These are phyloP conservation scores for Eupithecia exiguata DNA, from an alignment of 2,888 invertebrate species.

Conservation along the genomic window DNA sequence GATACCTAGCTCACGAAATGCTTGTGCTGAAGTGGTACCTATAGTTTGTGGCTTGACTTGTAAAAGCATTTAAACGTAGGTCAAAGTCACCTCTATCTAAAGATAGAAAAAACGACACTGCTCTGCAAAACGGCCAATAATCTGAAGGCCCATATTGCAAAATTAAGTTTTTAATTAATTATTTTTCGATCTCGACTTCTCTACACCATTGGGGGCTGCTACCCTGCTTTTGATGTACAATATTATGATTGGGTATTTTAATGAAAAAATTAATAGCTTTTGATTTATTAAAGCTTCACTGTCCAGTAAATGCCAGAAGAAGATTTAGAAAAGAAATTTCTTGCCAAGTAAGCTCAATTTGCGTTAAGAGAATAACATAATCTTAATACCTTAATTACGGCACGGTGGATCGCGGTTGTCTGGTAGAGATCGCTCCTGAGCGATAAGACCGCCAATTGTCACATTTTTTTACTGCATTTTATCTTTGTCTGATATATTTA, in stretches of 20 bases:
- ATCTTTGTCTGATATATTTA: too few relatives aligned
- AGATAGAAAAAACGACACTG: neutral
- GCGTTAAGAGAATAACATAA: neutral
- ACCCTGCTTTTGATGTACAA: neutral
- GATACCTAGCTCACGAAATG: neutral
- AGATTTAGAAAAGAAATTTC: neutral
- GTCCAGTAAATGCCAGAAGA: neutral
- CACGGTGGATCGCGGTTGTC: too few relatives aligned
- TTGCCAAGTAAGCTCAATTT: neutral
- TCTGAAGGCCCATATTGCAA: slow-evolving; percentile 65
- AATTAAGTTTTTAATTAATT: slow-evolving; percentile 75
- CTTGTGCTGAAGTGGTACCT: neutral
- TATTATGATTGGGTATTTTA: neutral
- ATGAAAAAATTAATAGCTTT: slow-evolving; percentile 1
- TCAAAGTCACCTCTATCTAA: slow-evolving; percentile 1
- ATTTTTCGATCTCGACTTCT: slow-evolving; percentile 65
- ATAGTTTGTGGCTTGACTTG: neutral
- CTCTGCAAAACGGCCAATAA: slow-evolving; percentile 37
- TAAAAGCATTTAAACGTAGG: neutral
- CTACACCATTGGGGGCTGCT: slow-evolving; percentile 54
- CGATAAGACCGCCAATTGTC: too few relatives aligned
- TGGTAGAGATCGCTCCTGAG: too few relatives aligned
- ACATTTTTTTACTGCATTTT: too few relatives aligned
- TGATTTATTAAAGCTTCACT: neutral
- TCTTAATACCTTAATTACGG: too few relatives aligned